Percentiles rank a stretch among this genome's conserved stretches.
phyloP scores from a whole-genome alignment of 2,113 vertebrate species.

The Passer domesticus region DNA sequence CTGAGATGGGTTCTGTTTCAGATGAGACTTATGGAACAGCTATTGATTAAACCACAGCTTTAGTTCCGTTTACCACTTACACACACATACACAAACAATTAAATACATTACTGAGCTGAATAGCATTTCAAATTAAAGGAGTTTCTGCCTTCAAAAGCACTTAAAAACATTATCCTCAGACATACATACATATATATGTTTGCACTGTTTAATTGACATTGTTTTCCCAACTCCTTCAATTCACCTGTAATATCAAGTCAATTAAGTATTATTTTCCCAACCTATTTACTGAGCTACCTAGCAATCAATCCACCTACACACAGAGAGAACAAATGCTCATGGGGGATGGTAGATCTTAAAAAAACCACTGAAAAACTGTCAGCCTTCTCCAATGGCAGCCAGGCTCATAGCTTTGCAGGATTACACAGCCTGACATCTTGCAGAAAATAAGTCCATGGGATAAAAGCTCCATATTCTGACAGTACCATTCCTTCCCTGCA shows the following conservation, averaged over 20 bases:
- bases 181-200: background rate
- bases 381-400: constrained; percentile 56
- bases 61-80: background rate
- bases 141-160: constrained; percentile 35
- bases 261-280: constrained; percentile 73
- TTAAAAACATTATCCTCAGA: constrained; percentile 37
- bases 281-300: constrained; percentile 70
- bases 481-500: constrained; percentile 13
- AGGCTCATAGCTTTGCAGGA: constrained; percentile 56
- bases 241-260: constrained; percentile 70
- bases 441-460: constrained; percentile 62
- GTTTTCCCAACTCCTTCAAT: constrained; percentile 70
- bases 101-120: constrained; percentile 17
- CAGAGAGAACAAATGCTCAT: constrained; percentile 36
- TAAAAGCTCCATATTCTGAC: constrained; percentile 58
- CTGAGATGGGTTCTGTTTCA: background rate
- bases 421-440: constrained; percentile 66
- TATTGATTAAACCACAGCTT: constrained; percentile 39
- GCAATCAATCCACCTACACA: constrained; percentile 70
- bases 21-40: constrained; percentile 16
- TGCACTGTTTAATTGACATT: constrained; percentile 64
- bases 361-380: constrained; percentile 56
- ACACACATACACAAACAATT: constrained; percentile 32
- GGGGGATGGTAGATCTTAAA: constrained; percentile 50
- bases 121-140: constrained; percentile 27